Percentiles rank a stretch among this genome's conserved stretches.
Conservation (phyloP, 2,797 vertebrate genomes). For the Brachyalestes nurse region DNA sequence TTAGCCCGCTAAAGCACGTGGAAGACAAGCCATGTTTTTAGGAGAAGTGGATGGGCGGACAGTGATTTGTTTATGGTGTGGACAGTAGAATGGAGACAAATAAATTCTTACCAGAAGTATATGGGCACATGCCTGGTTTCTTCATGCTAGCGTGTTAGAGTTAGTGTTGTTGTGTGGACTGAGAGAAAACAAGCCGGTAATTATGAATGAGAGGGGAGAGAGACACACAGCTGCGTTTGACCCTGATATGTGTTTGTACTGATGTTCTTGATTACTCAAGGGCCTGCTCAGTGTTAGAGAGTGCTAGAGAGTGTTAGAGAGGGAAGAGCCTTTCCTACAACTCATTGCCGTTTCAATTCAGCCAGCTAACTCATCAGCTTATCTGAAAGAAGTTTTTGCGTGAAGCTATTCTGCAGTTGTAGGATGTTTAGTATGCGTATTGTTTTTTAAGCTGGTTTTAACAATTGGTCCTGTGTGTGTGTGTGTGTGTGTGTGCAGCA, state of each 20-base stretch:
- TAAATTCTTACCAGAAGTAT: background rate
- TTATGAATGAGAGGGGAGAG: background rate
- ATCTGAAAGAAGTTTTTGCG: background rate
- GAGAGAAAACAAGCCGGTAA: background rate
- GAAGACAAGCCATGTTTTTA: constrained; percentile 6
- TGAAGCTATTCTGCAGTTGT: background rate
- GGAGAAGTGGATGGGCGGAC: background rate
- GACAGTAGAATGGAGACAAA: background rate
- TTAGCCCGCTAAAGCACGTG: constrained; percentile 20
- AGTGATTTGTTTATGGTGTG: background rate
- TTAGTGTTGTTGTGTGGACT: background rate
- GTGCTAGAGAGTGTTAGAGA: background rate
- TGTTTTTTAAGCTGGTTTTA: background rate
- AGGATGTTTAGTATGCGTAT: constrained; percentile 33
- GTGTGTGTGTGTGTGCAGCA: constrained; percentile 13
- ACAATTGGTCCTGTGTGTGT: constrained; percentile 4
- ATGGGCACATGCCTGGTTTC: background rate
- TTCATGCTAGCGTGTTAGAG: background rate
- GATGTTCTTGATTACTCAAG: background rate
- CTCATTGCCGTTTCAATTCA: background rate
- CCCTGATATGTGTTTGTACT: background rate
- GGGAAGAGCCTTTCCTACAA: background rate
- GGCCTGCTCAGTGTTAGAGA: background rate
- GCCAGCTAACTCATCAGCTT: background rate
- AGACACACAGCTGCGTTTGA: background rate